Base-by-base conservation (phyloP, 2,797 vertebrate genomes). In the Coluber constrictor region DNA sequence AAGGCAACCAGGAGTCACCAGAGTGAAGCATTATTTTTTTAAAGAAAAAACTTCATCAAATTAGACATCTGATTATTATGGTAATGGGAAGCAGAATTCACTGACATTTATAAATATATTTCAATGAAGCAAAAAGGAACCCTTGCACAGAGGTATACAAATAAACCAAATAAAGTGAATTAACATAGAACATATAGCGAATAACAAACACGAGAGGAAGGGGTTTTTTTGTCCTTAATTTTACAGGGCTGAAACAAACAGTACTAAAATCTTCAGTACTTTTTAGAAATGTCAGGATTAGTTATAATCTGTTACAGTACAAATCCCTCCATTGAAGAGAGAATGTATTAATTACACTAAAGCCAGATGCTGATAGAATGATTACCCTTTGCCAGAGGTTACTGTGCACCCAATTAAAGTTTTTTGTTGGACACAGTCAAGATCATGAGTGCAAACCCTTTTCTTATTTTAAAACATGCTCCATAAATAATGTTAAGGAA, bases 121-220 rank as follows among this genome's bases (percentile, higher is more conserved):
- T 94, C 93, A 96, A 94, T 51, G 90, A 93, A 94, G 93, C 54
- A 20, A 94, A 94, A 94, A 90, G 10, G 4, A 32, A 90, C 20
- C 86, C 37, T 83, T 29, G 15, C 91, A 88, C 43, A 88, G 11
- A 90, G 11, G 25, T 74, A 15, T n/a, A 61, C n/a, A 91, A 92
- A 61, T 86, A 93, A 91, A 60, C 89, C 89, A 91, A 91, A 59
- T 89, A 59, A 93, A 91, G 88, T 29, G 92, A 74, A 91, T 0
- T 90, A 70, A 93, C 94, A 94, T 93, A 70, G 92, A 59, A 94
- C 47, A 29, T 90, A 79, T 92, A 94, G 20, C 20, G 4, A 57
- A 95, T 91, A 87, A 94, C 51, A 94, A 92, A 70, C 43, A 90
- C 61, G 89, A 92, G 87, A 91, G 92, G 94, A 93, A 2, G 1